A percentile compares a stretch with the other conserved stretches of the same genome.
Conservation (phyloP, 2,113 vertebrate species). For the Pardalotus punctatus region DNA sequence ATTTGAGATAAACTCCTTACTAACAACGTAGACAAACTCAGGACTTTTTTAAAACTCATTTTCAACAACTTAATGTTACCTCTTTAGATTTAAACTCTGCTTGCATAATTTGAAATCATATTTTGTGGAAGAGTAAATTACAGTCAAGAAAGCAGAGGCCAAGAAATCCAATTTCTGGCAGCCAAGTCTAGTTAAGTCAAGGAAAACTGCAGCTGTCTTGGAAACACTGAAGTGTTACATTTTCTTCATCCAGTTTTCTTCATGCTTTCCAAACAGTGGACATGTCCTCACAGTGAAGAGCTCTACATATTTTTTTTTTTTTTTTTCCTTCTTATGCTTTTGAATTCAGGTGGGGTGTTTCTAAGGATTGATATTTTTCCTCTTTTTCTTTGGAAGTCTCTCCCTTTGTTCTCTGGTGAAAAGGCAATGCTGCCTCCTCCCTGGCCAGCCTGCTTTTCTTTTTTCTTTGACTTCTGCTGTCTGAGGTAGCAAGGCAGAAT, state of each 20-base stretch:
- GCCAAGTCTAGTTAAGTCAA: not conserved
- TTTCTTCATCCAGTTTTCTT: not conserved
- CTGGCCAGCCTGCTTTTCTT: not conserved
- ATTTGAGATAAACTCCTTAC: not conserved
- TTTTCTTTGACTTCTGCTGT: not conserved
- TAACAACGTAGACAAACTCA: not conserved
- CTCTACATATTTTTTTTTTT: not conserved
- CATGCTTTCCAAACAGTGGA: not conserved
- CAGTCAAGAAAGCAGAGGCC: not conserved
- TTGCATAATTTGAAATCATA: not conserved
- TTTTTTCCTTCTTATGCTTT: not conserved
- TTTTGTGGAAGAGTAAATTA: not conserved
- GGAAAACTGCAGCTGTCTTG: not conserved
- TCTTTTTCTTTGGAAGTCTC: not conserved
- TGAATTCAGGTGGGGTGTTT: not conserved
- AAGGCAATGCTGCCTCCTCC: not conserved
- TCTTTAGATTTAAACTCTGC: not conserved
- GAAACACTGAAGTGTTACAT: not conserved
- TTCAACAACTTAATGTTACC: not conserved
- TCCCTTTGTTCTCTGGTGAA: not conserved
- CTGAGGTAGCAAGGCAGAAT: not conserved
- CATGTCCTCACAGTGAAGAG: rapidly evolving
- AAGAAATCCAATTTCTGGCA: not conserved
- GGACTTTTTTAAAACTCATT: not conserved
- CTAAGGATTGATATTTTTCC: not conserved